These are phyloP conservation scores for Metopolophium dirhodum DNA, from an alignment of 1,140 invertebrate genomes.

Conservation along the genomic window DNA sequence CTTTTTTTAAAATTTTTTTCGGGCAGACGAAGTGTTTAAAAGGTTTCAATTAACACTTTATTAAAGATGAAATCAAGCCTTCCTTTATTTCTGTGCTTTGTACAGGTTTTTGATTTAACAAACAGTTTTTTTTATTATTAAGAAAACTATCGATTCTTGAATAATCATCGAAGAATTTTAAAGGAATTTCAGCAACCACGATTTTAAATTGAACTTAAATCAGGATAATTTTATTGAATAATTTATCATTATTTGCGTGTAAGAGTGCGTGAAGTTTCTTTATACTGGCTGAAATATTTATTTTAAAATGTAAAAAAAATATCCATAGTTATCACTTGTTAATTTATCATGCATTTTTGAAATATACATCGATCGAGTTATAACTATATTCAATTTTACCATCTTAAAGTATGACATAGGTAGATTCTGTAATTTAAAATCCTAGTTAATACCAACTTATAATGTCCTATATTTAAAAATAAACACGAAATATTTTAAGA, in stretches of 20 bases:
- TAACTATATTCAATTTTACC: too few species aligned
- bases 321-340: too few species aligned
- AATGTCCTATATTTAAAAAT: neutral
- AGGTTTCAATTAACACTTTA: constrained; percentile 9
- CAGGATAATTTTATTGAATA: neutral
- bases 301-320: too few species aligned
- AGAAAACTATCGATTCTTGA: neutral
- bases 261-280: too few species aligned
- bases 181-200: neutral
- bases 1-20: neutral
- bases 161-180: neutral
- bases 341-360: too few species aligned
- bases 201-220: neutral
- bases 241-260: too few species aligned
- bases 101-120: neutral
- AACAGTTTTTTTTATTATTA: neutral
- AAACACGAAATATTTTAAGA: neutral
- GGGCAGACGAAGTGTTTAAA: neutral
- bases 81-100: neutral
- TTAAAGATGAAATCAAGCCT: neutral
- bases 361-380: too few species aligned
- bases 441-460: neutral
- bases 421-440: neutral
- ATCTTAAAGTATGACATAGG: neutral
- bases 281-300: too few species aligned